These are phyloP conservation scores for Cheilinus undulatus DNA, from an alignment of 2,113 vertebrate genomes.

Conservation along the genomic window DNA sequence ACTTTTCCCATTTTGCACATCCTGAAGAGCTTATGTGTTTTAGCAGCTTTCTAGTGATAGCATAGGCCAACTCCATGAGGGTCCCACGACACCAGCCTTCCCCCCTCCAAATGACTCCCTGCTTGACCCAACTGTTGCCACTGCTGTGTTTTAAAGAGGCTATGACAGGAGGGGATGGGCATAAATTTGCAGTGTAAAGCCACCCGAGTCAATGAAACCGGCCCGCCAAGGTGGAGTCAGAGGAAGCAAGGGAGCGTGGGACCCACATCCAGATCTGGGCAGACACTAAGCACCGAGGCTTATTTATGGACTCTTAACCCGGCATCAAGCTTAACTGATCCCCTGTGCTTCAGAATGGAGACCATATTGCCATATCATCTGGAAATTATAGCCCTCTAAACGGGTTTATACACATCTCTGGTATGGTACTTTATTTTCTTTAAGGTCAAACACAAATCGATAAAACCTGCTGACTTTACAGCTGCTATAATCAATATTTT, in stretches of 20 bases:
- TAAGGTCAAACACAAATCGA: constrained; percentile 33
- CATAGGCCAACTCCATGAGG: constrained; percentile 41
- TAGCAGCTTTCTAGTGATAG: constrained; percentile 56
- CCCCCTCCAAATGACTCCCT: constrained; percentile 16
- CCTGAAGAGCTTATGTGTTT: constrained; percentile 58
- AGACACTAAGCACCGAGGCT: constrained; percentile 38
- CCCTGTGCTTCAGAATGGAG: constrained; percentile 49
- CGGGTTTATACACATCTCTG: constrained; percentile 35
- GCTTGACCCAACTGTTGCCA: constrained; percentile 37
- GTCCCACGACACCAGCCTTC: constrained; percentile 28
- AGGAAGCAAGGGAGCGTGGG: constrained; percentile 63
- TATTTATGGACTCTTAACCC: constrained; percentile 66
- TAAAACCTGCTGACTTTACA: constrained; percentile 7
- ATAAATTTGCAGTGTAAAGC: constrained; percentile 71
- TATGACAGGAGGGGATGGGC: constrained; percentile 53
- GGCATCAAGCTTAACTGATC: constrained; percentile 45
- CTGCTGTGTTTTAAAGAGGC: constrained; percentile 66
- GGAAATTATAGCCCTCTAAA: constrained; percentile 44
- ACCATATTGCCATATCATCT: constrained; percentile 55
- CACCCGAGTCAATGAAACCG: constrained; percentile 42
- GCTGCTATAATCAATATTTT: not conserved
- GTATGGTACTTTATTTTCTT: constrained; percentile 9
- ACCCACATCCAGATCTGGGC: constrained; percentile 50
- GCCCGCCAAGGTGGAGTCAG: constrained; percentile 52
- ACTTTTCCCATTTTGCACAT: constrained; percentile 68